Evolutionary conservation across 2,888 invertebrate species (phyloP), one percentile per base, ranked within the genome.

Genomic region (Piscicola geometra): DNA sequence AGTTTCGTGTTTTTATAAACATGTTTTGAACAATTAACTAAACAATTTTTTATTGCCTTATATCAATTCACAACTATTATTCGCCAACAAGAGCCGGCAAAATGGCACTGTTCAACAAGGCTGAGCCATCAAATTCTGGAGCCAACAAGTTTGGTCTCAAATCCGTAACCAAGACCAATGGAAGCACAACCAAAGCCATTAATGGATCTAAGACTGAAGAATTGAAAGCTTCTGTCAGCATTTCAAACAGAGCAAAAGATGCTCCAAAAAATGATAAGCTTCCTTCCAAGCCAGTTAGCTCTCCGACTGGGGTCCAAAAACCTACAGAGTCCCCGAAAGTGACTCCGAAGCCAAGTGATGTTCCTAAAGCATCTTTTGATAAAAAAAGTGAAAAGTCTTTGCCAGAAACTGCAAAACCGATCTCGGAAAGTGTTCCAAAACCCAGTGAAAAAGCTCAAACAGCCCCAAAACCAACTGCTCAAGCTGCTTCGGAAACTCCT

Each of bases 381-480:
- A n/a, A n/a, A n/a, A n/a, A n/a, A n/a, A n/a, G n/a, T n/a, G n/a
- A n/a, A n/a, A n/a, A n/a, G n/a, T n/a, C n/a, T n/a, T n/a, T n/a
- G n/a, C n/a, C n/a, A n/a, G n/a, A n/a, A n/a, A 18, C 18, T 50
- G 52, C 15, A 50, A 15, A 50, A 50, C 15, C 52, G 15, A 50
- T 18, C 15, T 18, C 52, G 15, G 52, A 18, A 52, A 30, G 30
- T 25, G 33, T 33, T 28, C 60, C 36, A 33, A 56, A 73, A 73
- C 56, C 73, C 18, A 35, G 28, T 50, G 36, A 41, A 50, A 21
- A 12, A 21, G 60, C 30, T 30, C n/a, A n/a, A n/a, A n/a, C n/a
- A n/a, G n/a, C 64, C 18, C 33, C 33, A 30, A 67, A 67, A 67
- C 60, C 60, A 33, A n/a, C 71, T 47, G 76, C 70, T 30, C 56